phyloP scores from a whole-genome alignment of 2,888 invertebrate genomes.

The Silvanus unidentatus region DNA sequence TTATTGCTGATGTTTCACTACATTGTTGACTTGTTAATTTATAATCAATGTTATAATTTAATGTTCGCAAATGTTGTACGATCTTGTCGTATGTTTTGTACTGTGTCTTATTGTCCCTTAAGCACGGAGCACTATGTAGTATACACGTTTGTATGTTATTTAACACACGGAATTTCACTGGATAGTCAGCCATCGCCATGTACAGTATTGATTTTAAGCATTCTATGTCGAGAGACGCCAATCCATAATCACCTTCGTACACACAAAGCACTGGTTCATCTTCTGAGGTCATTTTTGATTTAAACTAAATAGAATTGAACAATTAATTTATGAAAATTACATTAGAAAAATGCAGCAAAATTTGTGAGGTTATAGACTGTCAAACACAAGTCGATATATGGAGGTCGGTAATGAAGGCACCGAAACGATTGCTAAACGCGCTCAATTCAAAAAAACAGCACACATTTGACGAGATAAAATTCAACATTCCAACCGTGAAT shows the following conservation, averaged over 20 bases:
- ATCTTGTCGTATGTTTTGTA: conserved; percentile 27
- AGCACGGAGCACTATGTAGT: conserved; percentile 29
- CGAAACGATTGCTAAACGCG: too few species aligned
- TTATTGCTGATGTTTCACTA: conserved; percentile 72
- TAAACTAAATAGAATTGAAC: conserved; percentile 7
- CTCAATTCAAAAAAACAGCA: too few species aligned
- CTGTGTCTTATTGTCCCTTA: conserved; percentile 25
- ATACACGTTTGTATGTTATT: conserved; percentile 29
- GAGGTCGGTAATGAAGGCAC: too few species aligned
- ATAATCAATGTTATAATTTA: conserved; percentile 64
- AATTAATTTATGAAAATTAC: neutral
- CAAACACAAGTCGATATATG: too few species aligned
- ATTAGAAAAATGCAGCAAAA: too few species aligned
- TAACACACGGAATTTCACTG: conserved; percentile 31
- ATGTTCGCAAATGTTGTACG: conserved; percentile 33
- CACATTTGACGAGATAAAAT: too few species aligned
- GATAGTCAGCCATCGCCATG: conserved; percentile 35
- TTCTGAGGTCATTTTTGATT: conserved; percentile 33
- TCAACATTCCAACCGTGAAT: too few species aligned
- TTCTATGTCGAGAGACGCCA: conserved; percentile 78
- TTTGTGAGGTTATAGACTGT: too few species aligned
- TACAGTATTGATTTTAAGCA: conserved; percentile 77
- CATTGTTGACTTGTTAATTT: conserved; percentile 64
- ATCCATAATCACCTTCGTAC: conserved; percentile 82
- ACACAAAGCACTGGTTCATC: conserved; percentile 53